These are phyloP conservation scores for Chelonus formosanus DNA, from an alignment of 2,888 invertebrate genomes.

Conservation along the genomic window DNA sequence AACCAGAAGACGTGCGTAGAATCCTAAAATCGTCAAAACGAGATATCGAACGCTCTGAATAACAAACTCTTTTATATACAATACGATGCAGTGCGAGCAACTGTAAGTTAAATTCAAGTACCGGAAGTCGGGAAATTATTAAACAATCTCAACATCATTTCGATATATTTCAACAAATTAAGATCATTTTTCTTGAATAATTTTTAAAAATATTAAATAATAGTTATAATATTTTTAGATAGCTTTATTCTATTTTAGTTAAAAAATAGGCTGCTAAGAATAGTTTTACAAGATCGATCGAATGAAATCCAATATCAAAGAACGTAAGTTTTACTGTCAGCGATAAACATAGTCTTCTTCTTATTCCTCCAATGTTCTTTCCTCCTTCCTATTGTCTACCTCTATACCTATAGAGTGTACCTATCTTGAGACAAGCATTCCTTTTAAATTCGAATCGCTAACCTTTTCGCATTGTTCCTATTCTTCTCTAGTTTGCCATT, in stretches of 20 bases:
- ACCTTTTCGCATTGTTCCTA: slow-evolving; percentile 7
- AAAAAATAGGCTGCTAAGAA: no score
- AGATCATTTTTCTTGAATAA: no score
- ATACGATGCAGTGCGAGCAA: no score
- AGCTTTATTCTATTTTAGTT: no score
- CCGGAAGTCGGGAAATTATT: no score
- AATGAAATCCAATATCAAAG: slow-evolving; percentile 27
- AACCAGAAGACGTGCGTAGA: slow-evolving; percentile 52
- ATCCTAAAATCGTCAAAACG: slow-evolving; percentile 40
- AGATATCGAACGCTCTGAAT: slow-evolving; percentile 3
- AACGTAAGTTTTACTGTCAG: slow-evolving; percentile 29
- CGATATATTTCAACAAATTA: no score
- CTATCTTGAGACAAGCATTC: slow-evolving; percentile 3
- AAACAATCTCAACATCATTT: no score
- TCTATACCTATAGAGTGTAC: background rate
- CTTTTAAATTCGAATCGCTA: slow-evolving; percentile 14
- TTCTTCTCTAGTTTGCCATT: background rate
- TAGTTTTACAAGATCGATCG: slow-evolving; percentile 16
- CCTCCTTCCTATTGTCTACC: background rate
- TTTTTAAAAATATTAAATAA: no score
- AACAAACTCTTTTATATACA: background rate
- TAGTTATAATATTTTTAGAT: no score
- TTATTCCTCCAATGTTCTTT: background rate
- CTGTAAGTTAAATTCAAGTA: no score
- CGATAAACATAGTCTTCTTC: slow-evolving; percentile 11